Evolutionary conservation across 53 echinoderm and acorn worm species (phyloP), one percentile per base, ranked within the genome.

Genomic region (Mesocentrotus franciscanus): DNA sequence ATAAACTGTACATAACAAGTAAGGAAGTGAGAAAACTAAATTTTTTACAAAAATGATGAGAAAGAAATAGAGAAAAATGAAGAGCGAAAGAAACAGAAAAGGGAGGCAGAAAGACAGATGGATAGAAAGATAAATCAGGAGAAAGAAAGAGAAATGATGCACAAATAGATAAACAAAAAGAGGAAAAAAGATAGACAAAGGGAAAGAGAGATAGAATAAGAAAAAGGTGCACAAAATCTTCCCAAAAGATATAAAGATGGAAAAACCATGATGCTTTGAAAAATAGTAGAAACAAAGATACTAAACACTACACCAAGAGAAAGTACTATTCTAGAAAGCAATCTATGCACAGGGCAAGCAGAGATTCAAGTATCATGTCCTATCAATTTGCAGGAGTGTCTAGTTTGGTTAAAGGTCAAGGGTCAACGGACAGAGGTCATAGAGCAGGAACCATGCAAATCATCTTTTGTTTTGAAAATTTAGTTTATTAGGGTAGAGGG

Each of bases 371-470:
- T 57, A 1, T 1, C 27, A 26, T 26, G 22, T 83, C 17, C 39
- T 22, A 8, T 8, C 10, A 55, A 84, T 39, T 20, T 10, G 55
- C 84, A 36, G 9, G 55, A 84, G 39, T 20, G 18, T 56, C 87
- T n/a, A 58, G n/a, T 59, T 20, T 10, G 81, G 58, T 84, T 49
- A 42, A 84, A 83, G 79, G 87, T 87, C 57, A 87, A 87, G 13
- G 87, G 57, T 87, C 95, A 95, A 56, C 70, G 85, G 89, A 66
- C 49, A 70, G 20, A 62, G 68, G 89, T 95, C 89, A 95, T 70
- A 89, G 64, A 62, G 68, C 34, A 87, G 15, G 62, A 60, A 64
- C 78, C 57, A 87, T 87, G 87, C 87, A 27, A n/a, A 87, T n/a
- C 57, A 11, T 5, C 81, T 36, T 26, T n/a, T 57, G 56, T n/a